Evolutionary conservation across 1,140 invertebrate species (phyloP).

Genomic region (Eurosta solidaginis): DNA sequence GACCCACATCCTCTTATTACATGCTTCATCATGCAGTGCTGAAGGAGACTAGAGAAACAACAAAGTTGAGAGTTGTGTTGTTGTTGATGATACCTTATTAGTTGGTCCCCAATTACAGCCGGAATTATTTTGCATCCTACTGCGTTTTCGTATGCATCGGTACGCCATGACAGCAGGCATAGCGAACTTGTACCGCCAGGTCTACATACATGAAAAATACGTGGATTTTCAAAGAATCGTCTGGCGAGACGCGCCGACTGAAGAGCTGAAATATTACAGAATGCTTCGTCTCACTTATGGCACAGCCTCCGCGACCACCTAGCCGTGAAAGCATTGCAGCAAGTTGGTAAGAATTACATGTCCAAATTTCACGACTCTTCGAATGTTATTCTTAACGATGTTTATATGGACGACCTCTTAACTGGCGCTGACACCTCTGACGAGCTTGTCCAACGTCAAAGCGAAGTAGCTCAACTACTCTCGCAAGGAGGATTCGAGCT

Average conservation of each 20-base stretch:
- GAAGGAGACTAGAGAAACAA: too few relatives aligned
- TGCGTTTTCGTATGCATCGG: constrained; percentile 35
- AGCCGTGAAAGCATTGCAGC: constrained; percentile 49
- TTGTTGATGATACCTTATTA: too few relatives aligned
- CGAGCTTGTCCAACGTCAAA: neutral
- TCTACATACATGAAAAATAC: constrained; percentile 34
- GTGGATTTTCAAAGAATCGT: constrained; percentile 50
- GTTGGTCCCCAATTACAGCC: too few relatives aligned
- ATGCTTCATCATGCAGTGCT: constrained; percentile 48
- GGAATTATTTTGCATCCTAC: too few relatives aligned
- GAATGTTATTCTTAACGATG: neutral
- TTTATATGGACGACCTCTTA: neutral
- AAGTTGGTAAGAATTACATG: constrained; percentile 43
- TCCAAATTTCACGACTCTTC: constrained; percentile 38
- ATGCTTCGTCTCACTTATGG: constrained; percentile 49
- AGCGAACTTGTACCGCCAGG: constrained; percentile 39
- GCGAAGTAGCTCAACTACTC: neutral
- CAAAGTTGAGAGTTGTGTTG: too few relatives aligned
- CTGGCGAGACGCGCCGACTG: constrained; percentile 44
- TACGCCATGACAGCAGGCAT: constrained; percentile 39
- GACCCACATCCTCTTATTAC: constrained; percentile 18
- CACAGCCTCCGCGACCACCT: constrained; percentile 45
- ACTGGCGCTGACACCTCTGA: neutral
- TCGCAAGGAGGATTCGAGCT: neutral
- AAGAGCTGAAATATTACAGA: constrained; percentile 30